These are phyloP conservation scores for Callipepla californica DNA, from an alignment of 2,113 vertebrate species.

Conservation along the genomic window DNA sequence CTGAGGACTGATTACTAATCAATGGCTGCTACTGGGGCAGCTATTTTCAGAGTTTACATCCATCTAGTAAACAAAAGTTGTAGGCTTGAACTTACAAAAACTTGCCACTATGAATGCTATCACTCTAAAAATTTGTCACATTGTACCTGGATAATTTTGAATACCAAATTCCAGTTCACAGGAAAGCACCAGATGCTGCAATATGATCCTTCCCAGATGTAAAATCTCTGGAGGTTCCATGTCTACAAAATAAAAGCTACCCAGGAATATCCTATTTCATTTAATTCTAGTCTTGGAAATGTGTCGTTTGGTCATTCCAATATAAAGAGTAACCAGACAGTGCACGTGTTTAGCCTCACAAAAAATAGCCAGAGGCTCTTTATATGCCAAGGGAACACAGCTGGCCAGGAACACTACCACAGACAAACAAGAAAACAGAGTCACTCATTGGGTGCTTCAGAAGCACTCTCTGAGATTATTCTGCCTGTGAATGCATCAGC, in stretches of 20 bases:
- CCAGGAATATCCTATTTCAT: slow-evolving; percentile 62
- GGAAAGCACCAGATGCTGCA: slow-evolving; percentile 30
- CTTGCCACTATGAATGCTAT: not conserved
- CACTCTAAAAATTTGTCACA: not conserved
- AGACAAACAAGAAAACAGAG: not conserved
- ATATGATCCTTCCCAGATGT: slow-evolving; percentile 53
- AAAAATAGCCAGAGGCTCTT: not conserved
- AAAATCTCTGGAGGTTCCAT: not conserved
- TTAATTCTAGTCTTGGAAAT: slow-evolving; percentile 38
- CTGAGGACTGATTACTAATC: not conserved
- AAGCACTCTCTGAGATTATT: not conserved
- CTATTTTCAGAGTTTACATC: not conserved
- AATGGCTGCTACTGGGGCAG: not conserved
- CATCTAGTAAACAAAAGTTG: not conserved
- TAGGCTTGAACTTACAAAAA: not conserved
- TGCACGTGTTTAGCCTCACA: slow-evolving; percentile 4
- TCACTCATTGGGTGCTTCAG: not conserved
- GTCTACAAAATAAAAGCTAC: slow-evolving; percentile 39
- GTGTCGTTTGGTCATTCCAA: not conserved
- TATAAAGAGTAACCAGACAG: slow-evolving; percentile 47
- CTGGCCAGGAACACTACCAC: not conserved
- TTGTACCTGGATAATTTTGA: slow-evolving; percentile 32
- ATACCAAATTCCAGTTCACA: slow-evolving; percentile 14
- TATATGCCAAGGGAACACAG: not conserved
- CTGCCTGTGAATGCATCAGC: not conserved